Conservation (phyloP, 2,113 vertebrate genomes). For the Silurus glanis region DNA sequence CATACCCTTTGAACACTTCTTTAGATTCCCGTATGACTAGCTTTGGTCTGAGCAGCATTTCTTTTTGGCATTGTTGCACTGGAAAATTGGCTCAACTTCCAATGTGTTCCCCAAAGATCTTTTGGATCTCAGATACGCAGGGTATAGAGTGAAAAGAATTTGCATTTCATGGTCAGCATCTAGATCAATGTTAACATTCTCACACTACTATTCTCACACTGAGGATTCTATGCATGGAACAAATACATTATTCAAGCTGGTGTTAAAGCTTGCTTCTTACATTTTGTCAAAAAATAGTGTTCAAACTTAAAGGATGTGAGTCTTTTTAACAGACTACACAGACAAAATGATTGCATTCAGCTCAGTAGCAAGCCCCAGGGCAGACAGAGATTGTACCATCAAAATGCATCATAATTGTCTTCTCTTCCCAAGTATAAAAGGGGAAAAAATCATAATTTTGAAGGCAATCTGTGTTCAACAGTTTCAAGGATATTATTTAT, state of each 20-base stretch:
- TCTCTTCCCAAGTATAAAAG: not conserved
- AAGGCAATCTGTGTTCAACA: conserved; percentile 1
- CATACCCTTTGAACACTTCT: not conserved
- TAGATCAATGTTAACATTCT: not conserved
- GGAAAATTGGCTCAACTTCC: not conserved
- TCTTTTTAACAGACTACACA: not conserved
- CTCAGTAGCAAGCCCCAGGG: not conserved
- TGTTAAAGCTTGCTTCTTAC: not conserved
- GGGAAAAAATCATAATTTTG: not conserved
- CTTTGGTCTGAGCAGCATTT: not conserved
- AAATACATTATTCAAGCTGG: not conserved
- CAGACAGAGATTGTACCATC: not conserved
- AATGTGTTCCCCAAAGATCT: not conserved
- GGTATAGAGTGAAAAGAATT: not conserved
- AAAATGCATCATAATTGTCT: not conserved
- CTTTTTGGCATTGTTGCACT: not conserved
- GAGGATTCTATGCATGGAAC: not conserved
- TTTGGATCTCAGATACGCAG: not conserved
- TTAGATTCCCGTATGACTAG: not conserved
- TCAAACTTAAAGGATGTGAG: not conserved
- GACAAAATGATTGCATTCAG: not conserved
- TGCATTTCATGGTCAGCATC: not conserved
- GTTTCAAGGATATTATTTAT: conserved; percentile 17
- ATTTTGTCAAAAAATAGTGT: not conserved
- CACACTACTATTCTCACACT: too few relatives aligned